Evolutionary conservation across 2,888 invertebrate species (phyloP).

Genomic region (Antitype chi): DNA sequence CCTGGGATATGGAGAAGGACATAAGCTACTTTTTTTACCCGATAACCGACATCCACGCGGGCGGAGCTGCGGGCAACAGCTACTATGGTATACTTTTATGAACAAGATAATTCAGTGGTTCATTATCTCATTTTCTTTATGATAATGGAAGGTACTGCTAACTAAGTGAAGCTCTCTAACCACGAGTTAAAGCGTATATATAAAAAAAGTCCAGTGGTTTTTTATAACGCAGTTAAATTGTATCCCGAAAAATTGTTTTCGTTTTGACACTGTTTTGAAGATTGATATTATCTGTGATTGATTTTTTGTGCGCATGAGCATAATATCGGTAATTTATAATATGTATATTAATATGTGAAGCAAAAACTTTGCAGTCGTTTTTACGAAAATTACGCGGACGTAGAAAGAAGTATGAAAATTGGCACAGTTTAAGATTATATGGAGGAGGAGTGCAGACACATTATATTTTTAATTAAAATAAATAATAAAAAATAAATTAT

Average conservation of each 20-base stretch:
- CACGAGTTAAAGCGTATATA: background rate
- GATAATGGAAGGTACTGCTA: background rate
- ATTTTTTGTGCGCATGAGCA: background rate
- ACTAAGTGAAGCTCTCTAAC: background rate
- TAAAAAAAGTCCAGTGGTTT: conserved; percentile 19
- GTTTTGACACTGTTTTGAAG: conserved; percentile 47
- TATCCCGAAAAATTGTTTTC: background rate
- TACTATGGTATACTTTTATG: background rate
- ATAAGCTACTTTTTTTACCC: no score
- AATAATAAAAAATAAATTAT: no score
- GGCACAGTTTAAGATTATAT: no score
- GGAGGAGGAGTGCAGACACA: no score
- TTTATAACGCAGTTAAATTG: conserved; percentile 26
- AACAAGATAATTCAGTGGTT: conserved; percentile 7
- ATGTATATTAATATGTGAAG: no score
- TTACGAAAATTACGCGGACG: no score
- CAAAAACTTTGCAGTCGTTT: no score
- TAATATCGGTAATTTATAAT: background rate
- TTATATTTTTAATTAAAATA: no score
- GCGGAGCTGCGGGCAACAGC: no score
- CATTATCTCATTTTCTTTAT: conserved; percentile 2
- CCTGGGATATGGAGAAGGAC: no score
- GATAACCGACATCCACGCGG: no score
- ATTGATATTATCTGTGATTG: conserved; percentile 11
- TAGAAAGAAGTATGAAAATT: no score